Evolutionary conservation across 2,797 vertebrate genomes (phyloP).

Genomic region (Enteromius trimaculatus): DNA sequence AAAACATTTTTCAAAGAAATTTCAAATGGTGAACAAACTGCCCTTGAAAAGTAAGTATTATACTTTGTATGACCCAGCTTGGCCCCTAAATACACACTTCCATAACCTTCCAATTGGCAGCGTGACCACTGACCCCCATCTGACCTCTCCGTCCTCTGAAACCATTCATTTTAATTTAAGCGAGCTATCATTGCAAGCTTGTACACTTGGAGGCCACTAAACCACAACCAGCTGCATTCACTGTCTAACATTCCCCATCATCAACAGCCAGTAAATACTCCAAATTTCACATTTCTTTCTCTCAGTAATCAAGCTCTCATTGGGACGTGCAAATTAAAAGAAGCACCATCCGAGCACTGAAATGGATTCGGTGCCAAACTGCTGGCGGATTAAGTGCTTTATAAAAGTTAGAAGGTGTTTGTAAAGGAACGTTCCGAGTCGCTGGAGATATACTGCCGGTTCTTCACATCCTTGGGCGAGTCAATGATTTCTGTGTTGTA

Average conservation of each 20-base stretch:
- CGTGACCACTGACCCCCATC: neutral
- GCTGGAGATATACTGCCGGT: conserved; percentile 35
- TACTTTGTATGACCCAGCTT: neutral
- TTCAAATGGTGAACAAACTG: neutral
- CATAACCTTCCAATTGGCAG: neutral
- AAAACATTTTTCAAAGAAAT: neutral
- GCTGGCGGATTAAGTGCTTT: conserved; percentile 31
- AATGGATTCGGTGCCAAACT: conserved; percentile 12
- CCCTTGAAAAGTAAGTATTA: neutral
- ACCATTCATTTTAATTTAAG: neutral
- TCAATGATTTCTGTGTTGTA: conserved; percentile 49
- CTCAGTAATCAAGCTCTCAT: neutral
- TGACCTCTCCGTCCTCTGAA: neutral
- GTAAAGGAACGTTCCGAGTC: conserved; percentile 31
- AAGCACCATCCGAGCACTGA: neutral
- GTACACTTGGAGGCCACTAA: neutral
- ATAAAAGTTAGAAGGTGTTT: conserved; percentile 41
- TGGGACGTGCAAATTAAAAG: conserved; percentile 17
- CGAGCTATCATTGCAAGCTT: neutral
- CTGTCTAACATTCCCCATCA: neutral
- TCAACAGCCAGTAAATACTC: neutral
- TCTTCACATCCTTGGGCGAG: conserved; percentile 30
- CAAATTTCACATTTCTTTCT: neutral
- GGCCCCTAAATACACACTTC: neutral
- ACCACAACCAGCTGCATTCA: neutral